These are phyloP conservation scores for Metridium senile DNA, from an alignment of 92 coral and sea anemone genomes.

Conservation along the genomic window DNA sequence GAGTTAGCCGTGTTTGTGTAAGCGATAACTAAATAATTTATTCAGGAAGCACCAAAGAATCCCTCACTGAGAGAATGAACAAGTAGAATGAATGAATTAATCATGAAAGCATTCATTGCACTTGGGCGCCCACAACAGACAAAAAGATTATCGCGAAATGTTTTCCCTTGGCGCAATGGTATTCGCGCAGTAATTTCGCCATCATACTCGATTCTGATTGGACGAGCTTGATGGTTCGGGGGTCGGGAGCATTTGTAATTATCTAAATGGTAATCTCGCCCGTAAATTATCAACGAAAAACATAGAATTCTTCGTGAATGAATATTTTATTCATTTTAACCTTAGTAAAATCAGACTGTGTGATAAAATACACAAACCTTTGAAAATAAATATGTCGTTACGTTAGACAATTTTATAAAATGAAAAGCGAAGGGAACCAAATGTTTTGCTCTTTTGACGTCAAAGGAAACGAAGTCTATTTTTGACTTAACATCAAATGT, in stretches of 20 bases:
- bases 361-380: too few species aligned
- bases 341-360: too few species aligned
- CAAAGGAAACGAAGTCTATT: not conserved
- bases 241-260: conserved; percentile 15
- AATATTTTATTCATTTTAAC: conserved; percentile 4
- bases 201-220: conserved; percentile 11
- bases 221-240: not conserved
- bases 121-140: conserved; percentile 33
- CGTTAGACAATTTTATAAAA: not conserved
- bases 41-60: conserved; percentile 41
- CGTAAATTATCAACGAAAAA: conserved; percentile 3
- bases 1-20: conserved; percentile 35
- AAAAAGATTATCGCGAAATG: conserved; percentile 11
- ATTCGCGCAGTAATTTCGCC: conserved; percentile 25
- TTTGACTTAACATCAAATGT: not conserved
- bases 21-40: conserved; percentile 52
- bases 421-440: not conserved
- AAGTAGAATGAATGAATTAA: conserved; percentile 30
- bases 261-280: not conserved
- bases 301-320: not conserved
- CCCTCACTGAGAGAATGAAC: conserved; percentile 23
- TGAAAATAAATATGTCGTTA: too few species aligned
- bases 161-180: not conserved
- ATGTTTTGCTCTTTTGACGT: conserved; percentile 14
- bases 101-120: conserved; percentile 24